phyloP scores from a whole-genome alignment of 1,140 invertebrate species.

The Drosophila sucinea region DNA sequence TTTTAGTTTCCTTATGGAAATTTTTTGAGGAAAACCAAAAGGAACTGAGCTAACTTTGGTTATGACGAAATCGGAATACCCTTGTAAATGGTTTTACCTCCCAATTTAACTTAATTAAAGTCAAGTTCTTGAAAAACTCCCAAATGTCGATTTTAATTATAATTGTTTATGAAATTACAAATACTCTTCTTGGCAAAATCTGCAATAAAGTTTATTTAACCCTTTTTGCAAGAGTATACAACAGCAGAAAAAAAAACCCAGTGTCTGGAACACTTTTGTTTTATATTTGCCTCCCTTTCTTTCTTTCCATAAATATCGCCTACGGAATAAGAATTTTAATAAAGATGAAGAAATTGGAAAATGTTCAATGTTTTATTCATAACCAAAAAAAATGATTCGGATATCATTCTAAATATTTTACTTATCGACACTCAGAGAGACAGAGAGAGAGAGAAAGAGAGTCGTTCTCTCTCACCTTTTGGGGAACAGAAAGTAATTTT shows the following conservation, averaged over 20 bases:
- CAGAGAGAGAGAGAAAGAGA: too few species aligned
- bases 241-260: background rate
- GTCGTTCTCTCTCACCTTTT: background rate
- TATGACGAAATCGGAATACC: too few species aligned
- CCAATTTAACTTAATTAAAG: too few species aligned
- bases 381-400: constrained; percentile 1
- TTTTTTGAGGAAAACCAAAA: background rate
- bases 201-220: too few species aligned
- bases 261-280: constrained; percentile 1
- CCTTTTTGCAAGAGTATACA: too few species aligned
- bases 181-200: too few species aligned
- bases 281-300: background rate
- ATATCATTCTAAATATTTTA: constrained; percentile 4
- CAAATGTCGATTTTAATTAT: too few species aligned
- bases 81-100: too few species aligned
- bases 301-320: constrained; percentile 11
- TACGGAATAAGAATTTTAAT: constrained; percentile 9
- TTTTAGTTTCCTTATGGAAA: constrained; percentile 1
- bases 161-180: too few species aligned
- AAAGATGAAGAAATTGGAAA: constrained; percentile 13
- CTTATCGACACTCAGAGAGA: background rate
- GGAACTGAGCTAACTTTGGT: too few species aligned
- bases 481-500: background rate
- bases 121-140: too few species aligned
- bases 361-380: constrained; percentile 16